phyloP scores from a whole-genome alignment of 2,888 invertebrate species.

The Volucella inanis region DNA sequence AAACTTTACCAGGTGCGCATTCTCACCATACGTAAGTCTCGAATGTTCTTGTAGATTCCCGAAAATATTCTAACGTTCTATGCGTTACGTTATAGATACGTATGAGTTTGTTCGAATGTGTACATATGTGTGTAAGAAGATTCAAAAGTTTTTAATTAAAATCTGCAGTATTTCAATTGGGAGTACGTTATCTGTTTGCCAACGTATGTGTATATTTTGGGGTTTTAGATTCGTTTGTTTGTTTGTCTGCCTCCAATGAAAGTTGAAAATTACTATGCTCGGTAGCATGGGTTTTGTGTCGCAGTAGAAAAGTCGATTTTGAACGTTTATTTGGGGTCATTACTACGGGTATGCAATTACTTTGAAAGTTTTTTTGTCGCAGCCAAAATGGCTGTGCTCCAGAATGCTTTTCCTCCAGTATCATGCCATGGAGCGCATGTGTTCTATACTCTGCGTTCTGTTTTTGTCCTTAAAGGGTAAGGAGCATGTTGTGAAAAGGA shows the following conservation, averaged over 20 bases:
- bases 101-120: not conserved
- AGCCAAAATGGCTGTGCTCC: constrained; percentile 54
- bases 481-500: not conserved
- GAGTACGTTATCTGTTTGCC: constrained; percentile 28
- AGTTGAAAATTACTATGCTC: constrained; percentile 50
- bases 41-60: constrained; percentile 21
- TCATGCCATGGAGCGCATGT: not conserved
- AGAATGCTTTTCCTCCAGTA: not conserved
- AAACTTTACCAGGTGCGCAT: constrained; percentile 54
- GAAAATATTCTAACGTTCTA: constrained; percentile 24
- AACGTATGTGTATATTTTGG: not conserved
- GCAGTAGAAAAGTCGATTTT: constrained; percentile 67
- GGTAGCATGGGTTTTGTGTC: constrained; percentile 21
- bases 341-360: constrained; percentile 54
- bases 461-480: not conserved
- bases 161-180: constrained; percentile 73
- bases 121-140: constrained; percentile 25
- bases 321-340: constrained; percentile 62
- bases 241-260: constrained; percentile 32
- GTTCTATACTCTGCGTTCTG: not conserved
- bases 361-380: constrained; percentile 57
- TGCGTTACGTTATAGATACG: not conserved
- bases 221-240: not conserved
- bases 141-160: constrained; percentile 74
- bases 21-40: not conserved